phyloP scores from a whole-genome alignment of 2,888 invertebrate species.

The Hermodice carunculata region DNA sequence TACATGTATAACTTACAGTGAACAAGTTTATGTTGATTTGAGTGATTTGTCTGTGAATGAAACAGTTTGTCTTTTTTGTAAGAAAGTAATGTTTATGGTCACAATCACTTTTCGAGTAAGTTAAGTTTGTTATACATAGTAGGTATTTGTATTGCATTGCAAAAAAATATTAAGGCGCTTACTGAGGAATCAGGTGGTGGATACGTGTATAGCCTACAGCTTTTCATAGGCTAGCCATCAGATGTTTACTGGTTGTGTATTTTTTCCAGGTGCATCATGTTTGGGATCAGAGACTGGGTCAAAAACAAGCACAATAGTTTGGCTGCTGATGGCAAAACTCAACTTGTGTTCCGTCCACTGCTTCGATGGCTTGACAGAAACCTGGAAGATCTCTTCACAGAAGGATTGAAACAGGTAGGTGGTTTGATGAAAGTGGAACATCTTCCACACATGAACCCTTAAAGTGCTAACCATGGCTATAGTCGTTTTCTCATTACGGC shows the following conservation, averaged over 20 bases:
- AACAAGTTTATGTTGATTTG: too few relatives aligned
- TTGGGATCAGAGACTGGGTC: slow-evolving; percentile 43
- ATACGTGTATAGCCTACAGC: neutral
- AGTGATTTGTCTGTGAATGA: too few relatives aligned
- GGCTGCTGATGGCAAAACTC: slow-evolving; percentile 45
- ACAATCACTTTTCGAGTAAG: too few relatives aligned
- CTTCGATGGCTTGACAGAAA: slow-evolving; percentile 68
- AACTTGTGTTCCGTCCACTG: slow-evolving; percentile 66
- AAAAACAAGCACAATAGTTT: slow-evolving; percentile 43
- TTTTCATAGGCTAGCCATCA: neutral
- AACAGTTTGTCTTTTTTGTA: too few relatives aligned
- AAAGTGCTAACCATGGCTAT: too few relatives aligned
- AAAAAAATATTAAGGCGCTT: neutral
- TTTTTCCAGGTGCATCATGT: slow-evolving; percentile 1
- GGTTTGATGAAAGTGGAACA: neutral
- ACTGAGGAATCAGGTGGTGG: neutral
- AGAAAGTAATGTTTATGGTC: too few relatives aligned
- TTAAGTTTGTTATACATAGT: too few relatives aligned
- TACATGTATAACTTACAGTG: too few relatives aligned
- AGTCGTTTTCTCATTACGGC: too few relatives aligned
- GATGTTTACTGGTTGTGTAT: neutral
- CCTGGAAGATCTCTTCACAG: slow-evolving; percentile 66
- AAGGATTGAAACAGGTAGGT: slow-evolving; percentile 64
- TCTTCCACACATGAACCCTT: too few relatives aligned
- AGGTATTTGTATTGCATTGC: too few relatives aligned